Evolutionary conservation across 2,888 invertebrate genomes (phyloP).

Genomic region (Bombylius major): DNA sequence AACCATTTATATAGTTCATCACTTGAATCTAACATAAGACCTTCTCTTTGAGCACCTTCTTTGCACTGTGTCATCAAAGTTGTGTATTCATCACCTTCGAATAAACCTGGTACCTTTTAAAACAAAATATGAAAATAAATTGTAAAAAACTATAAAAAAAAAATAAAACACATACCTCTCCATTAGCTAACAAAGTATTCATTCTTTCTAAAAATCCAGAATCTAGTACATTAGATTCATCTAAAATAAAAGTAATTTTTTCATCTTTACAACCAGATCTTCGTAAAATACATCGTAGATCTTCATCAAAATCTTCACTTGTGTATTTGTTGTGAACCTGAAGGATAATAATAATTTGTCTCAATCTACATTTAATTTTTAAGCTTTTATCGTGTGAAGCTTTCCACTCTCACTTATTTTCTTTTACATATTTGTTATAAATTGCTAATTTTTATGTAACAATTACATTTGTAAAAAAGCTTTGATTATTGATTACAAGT

Average conservation of each 20-base stretch:
- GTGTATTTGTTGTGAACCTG: slow-evolving; percentile 98
- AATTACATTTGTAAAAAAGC: too few relatives aligned
- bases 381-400: too few relatives aligned
- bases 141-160: background rate
- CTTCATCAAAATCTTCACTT: slow-evolving; percentile 97
- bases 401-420: too few relatives aligned
- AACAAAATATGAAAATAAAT: background rate
- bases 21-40: slow-evolving; percentile 94
- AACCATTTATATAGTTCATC: slow-evolving; percentile 99
- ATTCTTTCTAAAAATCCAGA: slow-evolving; percentile 97
- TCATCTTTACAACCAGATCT: slow-evolving; percentile 90
- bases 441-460: too few relatives aligned
- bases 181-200: slow-evolving; percentile 97
- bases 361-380: too few relatives aligned
- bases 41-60: slow-evolving; percentile 96
- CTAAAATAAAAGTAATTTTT: slow-evolving; percentile 97
- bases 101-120: slow-evolving; percentile 66
- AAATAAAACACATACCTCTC: slow-evolving; percentile 48
- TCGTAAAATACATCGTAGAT: slow-evolving; percentile 76
- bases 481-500: too few relatives aligned
- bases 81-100: slow-evolving; percentile 96
- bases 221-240: slow-evolving; percentile 97
- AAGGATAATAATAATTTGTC: too few relatives aligned
- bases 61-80: slow-evolving; percentile 99
- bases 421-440: background rate